phyloP scores from a whole-genome alignment of 2,888 invertebrate genomes.

The Macrophya alboannulata region DNA sequence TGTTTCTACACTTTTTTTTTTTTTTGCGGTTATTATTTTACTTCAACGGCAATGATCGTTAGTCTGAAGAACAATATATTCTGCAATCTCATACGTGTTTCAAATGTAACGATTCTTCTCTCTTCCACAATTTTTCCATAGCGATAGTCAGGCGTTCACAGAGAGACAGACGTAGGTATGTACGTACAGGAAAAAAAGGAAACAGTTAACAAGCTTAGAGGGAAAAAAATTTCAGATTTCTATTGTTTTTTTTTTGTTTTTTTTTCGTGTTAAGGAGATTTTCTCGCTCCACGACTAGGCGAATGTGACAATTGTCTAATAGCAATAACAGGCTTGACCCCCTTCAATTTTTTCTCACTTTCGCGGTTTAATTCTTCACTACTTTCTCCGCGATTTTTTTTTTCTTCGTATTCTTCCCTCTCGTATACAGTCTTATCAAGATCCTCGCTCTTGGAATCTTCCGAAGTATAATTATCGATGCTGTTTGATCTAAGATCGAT shows the following conservation, averaged over 20 bases:
- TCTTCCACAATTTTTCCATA: conserved; percentile 46
- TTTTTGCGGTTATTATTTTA: neutral
- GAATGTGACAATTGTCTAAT: conserved; percentile 69
- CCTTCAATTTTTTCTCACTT: neutral
- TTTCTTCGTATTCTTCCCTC: conserved; percentile 45
- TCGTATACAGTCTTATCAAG: conserved; percentile 42
- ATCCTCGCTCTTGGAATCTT: conserved; percentile 54
- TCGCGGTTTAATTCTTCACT: conserved; percentile 49
- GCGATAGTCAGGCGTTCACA: conserved; percentile 4
- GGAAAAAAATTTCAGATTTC: neutral
- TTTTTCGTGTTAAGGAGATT: conserved; percentile 38
- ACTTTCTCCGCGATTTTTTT: neutral
- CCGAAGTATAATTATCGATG: conserved; percentile 50
- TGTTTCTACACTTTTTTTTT: neutral
- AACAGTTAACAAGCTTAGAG: neutral
- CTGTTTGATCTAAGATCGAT: conserved; percentile 50
- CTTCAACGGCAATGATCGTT: conserved; percentile 32
- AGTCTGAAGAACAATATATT: conserved; percentile 38
- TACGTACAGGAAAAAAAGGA: neutral
- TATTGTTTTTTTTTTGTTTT: conserved; percentile 4
- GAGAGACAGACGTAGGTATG: neutral
- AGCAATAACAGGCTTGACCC: conserved; percentile 40
- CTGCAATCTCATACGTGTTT: conserved; percentile 43
- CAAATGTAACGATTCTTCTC: conserved; percentile 35
- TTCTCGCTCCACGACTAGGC: conserved; percentile 61